Conservation (phyloP, 2,113 vertebrate species). For the Pandion haliaetus region DNA sequence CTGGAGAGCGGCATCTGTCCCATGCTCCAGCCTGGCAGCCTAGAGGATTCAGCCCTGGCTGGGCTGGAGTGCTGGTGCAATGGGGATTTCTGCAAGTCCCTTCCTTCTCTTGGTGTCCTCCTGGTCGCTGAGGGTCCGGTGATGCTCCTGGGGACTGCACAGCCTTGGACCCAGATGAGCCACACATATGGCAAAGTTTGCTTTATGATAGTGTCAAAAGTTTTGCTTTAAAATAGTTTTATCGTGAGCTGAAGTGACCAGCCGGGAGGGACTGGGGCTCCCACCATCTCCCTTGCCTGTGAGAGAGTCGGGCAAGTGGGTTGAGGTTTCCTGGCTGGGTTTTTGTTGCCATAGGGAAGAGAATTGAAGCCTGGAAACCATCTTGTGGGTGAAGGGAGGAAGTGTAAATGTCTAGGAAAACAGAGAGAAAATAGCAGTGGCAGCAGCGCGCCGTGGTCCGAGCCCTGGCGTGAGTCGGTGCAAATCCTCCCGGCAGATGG, state of each 20-base stretch:
- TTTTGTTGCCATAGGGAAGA: slow-evolving; percentile 55
- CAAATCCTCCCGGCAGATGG: neutral
- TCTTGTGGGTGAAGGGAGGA: slow-evolving; percentile 55
- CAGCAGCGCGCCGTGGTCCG: neutral
- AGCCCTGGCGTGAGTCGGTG: neutral
- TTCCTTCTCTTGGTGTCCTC: neutral
- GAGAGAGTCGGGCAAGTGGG: neutral
- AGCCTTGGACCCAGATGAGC: neutral
- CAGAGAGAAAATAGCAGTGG: slow-evolving; percentile 29
- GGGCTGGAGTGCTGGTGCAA: neutral
- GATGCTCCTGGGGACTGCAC: neutral
- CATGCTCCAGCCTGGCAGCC: accelerated
- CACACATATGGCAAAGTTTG: neutral
- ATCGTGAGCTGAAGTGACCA: neutral
- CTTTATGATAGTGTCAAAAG: neutral
- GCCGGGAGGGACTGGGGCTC: neutral
- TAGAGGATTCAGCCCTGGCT: neutral
- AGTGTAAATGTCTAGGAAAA: slow-evolving; percentile 48
- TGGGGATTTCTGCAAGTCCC: neutral
- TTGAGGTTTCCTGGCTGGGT: slow-evolving; percentile 30
- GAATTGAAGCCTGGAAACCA: slow-evolving; percentile 34
- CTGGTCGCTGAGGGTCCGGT: accelerated
- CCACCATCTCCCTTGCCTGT: neutral
- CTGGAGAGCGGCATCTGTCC: neutral
- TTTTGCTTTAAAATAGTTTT: neutral